Evolutionary conservation across 2,888 invertebrate species (phyloP).

Genomic region (Epirrita christyi): DNA sequence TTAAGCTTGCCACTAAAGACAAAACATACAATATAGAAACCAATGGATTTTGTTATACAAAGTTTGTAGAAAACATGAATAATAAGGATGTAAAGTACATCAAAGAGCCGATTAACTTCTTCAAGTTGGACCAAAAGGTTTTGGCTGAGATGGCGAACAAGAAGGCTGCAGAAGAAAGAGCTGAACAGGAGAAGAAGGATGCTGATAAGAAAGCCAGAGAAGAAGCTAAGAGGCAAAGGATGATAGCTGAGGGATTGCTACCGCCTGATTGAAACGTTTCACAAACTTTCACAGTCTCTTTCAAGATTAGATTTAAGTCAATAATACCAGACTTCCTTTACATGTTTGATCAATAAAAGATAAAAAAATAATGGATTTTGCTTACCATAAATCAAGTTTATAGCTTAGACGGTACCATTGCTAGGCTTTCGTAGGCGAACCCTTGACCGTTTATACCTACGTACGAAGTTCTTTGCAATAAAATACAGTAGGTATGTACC

Average conservation of each 20-base stretch:
- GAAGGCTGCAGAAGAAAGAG: conserved; percentile 69
- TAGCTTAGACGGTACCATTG: not conserved
- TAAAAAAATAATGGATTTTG: not conserved
- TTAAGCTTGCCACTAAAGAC: conserved; percentile 63
- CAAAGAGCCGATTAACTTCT: conserved; percentile 74
- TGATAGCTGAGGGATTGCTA: conserved; percentile 70
- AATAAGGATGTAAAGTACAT: conserved; percentile 63
- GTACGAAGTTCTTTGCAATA: too few species aligned
- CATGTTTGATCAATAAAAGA: not conserved
- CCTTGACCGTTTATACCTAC: too few species aligned
- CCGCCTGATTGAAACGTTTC: conserved; percentile 32
- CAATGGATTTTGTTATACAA: conserved; percentile 60
- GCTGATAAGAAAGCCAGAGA: conserved; percentile 64
- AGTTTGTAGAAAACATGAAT: conserved; percentile 77
- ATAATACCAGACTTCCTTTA: not conserved
- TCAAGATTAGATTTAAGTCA: not conserved
- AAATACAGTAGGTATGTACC: too few species aligned
- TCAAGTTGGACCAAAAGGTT: conserved; percentile 76
- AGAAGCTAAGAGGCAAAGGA: conserved; percentile 65
- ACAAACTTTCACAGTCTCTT: not conserved
- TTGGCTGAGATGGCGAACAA: conserved; percentile 70
- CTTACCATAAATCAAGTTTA: not conserved
- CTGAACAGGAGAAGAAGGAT: conserved; percentile 64
- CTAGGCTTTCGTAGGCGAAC: too few species aligned
- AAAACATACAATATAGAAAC: conserved; percentile 64